A percentile compares a stretch with the other conserved stretches of the same genome.
Evolutionary conservation across 53 echinoderm and acorn worm species (phyloP).

Genomic region (Paracentrotus lividus): DNA sequence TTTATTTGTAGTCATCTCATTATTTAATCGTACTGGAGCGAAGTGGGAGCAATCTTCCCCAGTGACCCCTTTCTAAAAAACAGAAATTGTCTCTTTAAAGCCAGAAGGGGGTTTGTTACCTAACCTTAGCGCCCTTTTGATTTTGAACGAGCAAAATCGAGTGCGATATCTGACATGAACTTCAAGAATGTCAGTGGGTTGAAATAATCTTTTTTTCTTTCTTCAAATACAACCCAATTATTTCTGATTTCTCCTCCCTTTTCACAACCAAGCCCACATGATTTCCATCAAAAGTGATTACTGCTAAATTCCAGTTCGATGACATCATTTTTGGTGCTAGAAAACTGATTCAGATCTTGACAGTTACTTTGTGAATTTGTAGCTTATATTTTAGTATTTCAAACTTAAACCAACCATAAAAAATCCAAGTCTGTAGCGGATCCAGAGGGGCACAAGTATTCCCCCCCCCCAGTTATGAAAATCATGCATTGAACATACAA

Average conservation of each 20-base stretch:
- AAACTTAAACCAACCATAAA: no score
- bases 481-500: no score
- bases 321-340: neutral
- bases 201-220: neutral
- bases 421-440: no score
- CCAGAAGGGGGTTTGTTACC: no score
- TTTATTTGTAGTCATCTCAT: neutral
- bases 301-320: neutral
- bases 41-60: no score
- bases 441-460: no score
- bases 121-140: neutral
- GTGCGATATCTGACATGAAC: neutral
- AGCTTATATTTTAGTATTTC: neutral
- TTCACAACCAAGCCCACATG: conserved; percentile 24
- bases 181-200: conserved; percentile 38
- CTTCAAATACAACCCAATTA: conserved; percentile 4
- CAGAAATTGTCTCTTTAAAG: no score
- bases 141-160: neutral
- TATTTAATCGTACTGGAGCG: neutral
- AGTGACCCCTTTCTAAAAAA: neutral
- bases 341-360: neutral
- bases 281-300: neutral
- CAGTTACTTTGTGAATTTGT: neutral
- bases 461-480: no score
- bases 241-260: neutral